Conservation (phyloP, 2,113 vertebrate species). For the Pluvianellus socialis region DNA sequence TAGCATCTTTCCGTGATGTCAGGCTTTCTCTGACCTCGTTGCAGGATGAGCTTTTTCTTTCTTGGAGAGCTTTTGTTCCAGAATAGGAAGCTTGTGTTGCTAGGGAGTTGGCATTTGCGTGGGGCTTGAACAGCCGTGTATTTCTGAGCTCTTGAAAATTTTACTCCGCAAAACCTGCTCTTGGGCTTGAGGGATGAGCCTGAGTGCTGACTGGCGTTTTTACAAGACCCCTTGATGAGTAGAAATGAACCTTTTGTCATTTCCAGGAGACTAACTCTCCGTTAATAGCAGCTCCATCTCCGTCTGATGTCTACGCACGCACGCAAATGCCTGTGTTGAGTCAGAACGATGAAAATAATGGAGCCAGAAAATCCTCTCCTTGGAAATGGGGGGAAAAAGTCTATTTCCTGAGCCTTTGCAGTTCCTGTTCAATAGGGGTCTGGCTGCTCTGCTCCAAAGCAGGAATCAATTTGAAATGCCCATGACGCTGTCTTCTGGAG, state of each 20-base stretch:
- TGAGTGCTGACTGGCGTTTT: background rate
- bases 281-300: background rate
- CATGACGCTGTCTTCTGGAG: background rate
- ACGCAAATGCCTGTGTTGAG: background rate
- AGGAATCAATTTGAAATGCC: background rate
- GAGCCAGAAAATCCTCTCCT: background rate
- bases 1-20: background rate
- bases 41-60: background rate
- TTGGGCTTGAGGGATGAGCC: background rate
- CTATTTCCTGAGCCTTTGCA: background rate
- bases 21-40: background rate
- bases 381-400: background rate
- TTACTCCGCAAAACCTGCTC: background rate
- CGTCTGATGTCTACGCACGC: background rate
- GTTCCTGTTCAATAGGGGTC: background rate
- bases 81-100: background rate
- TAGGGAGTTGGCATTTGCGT: background rate
- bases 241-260: background rate
- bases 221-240: background rate
- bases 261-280: background rate
- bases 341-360: background rate
- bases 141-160: background rate
- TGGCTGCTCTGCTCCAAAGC: background rate
- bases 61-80: constrained; percentile 8
- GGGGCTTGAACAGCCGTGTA: background rate